Evolutionary conservation across 2,888 invertebrate genomes (phyloP).

Genomic region (Rhodophaea formosa): DNA sequence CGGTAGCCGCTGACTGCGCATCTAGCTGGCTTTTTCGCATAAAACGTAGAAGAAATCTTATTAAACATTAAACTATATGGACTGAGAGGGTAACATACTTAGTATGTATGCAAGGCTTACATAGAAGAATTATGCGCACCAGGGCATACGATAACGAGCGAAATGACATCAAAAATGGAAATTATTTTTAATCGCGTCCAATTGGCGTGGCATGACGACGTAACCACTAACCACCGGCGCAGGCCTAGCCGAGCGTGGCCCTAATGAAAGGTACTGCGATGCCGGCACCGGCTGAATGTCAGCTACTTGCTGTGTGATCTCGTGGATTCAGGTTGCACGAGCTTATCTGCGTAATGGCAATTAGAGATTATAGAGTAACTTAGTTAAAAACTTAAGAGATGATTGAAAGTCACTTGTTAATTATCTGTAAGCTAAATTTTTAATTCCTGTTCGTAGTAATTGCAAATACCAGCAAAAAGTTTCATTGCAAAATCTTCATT

Average conservation of each 20-base stretch:
- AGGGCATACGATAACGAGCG: slow-evolving; percentile 57
- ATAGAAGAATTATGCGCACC: slow-evolving; percentile 69
- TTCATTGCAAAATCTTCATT: too few species aligned
- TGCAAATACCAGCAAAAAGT: too few species aligned
- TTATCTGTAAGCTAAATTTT: too few species aligned
- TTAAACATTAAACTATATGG: not conserved
- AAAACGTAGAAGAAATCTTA: too few species aligned
- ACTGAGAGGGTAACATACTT: not conserved
- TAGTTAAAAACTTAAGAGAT: too few species aligned
- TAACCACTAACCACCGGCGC: slow-evolving; percentile 50
- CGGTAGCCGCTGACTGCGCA: too few species aligned
- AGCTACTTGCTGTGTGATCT: slow-evolving; percentile 10
- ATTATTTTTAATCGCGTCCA: slow-evolving; percentile 78
- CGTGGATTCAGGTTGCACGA: slow-evolving; percentile 6
- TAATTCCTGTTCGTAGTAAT: too few species aligned
- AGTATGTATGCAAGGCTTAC: slow-evolving; percentile 29
- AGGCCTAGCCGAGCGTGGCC: slow-evolving; percentile 62
- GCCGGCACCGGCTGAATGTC: slow-evolving; percentile 9
- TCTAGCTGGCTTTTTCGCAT: too few species aligned
- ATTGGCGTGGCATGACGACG: slow-evolving; percentile 66
- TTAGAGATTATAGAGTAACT: not conserved
- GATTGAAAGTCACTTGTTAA: too few species aligned
- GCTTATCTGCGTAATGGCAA: slow-evolving; percentile 1
- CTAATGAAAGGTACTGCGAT: slow-evolving; percentile 66
- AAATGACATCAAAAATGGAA: slow-evolving; percentile 79